phyloP scores from a whole-genome alignment of 2,888 invertebrate genomes.

The Morpho deidamia region DNA sequence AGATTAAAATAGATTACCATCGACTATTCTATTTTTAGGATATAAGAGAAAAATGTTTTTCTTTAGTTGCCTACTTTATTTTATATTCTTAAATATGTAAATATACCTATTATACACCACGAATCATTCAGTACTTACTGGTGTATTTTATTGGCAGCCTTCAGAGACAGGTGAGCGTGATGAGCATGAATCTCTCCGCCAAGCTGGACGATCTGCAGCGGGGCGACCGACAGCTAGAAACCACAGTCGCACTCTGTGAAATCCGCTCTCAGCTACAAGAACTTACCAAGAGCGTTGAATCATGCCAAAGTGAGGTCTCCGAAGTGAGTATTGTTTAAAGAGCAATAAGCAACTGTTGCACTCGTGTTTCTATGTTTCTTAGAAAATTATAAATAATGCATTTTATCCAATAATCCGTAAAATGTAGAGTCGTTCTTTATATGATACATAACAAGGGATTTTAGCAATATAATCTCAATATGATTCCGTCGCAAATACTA shows the following conservation, averaged over 20 bases:
- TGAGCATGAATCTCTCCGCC: conserved; percentile 97
- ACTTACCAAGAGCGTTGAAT: conserved; percentile 95
- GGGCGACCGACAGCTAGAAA: conserved; percentile 93
- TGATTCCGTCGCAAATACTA: too few relatives aligned
- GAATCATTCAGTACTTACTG: neutral
- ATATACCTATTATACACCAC: too few relatives aligned
- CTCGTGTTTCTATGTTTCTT: neutral
- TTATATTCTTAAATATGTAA: too few relatives aligned
- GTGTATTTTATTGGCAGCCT: conserved; percentile 80
- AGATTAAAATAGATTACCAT: too few relatives aligned
- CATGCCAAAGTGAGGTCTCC: conserved; percentile 95
- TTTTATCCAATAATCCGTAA: too few relatives aligned
- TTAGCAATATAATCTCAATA: too few relatives aligned
- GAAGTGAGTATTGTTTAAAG: conserved; percentile 72
- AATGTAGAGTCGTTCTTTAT: too few relatives aligned
- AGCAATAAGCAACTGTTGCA: neutral
- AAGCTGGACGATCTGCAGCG: conserved; percentile 96
- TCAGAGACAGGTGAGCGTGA: conserved; percentile 98
- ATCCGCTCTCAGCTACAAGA: conserved; percentile 95
- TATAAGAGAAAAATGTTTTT: too few relatives aligned
- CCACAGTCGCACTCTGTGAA: conserved; percentile 95
- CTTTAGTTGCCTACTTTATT: too few relatives aligned
- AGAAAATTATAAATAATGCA: too few relatives aligned
- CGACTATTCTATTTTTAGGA: too few relatives aligned
- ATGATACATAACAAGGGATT: too few relatives aligned